Evolutionary conservation across 1,140 invertebrate species (phyloP), one percentile per base, ranked within the genome.

Genomic region (Thalassaphorura encarpata): DNA sequence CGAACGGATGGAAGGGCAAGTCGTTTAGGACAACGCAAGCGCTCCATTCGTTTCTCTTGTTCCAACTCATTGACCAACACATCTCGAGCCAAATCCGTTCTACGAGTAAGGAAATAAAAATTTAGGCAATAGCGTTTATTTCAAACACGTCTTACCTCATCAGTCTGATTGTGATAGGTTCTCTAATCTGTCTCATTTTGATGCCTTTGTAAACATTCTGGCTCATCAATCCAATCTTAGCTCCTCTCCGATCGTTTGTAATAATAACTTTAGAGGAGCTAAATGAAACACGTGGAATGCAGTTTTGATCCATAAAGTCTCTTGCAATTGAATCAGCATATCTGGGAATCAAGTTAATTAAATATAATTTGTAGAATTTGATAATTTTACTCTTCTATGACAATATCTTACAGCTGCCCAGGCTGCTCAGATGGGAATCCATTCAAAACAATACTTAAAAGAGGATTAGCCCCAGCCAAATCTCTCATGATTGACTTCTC

Each of bases 161-260:
- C 2, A 3, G 16, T 11, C 15, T 11, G 21, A 43, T 26, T 24
- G 15, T 11, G 24, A 81, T 75, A 1, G 61, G 62, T 1, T 70
- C 46, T 31, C 72, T 70, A 3, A 79, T 63, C 24, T 80, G 79
- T 60, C 83, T 73, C 65, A 85, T 76, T 69, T 87, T 85, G 0
- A 95, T 64, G 2, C 87, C 83, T 62, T 83, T 80, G 70, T 88
- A 92, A 0, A 94, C 82, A 18, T 51, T 58, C n/a, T 33, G 19
- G 41, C 51, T 54, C 29, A 65, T 49, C 26, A 42, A 29, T 5
- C 63, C 63, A 50, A 60, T 39, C 28, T 56, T 54, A 8, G 29
- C 36, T 19, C 63, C 57, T 13, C 60, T 41, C 2, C 29, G n/a
- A 43, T 62, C 60, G 45, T 62, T 62, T 0, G 26, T 41, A 1